Conservation (phyloP, 2,797 vertebrate genomes). For the Aphelocoma californica region DNA sequence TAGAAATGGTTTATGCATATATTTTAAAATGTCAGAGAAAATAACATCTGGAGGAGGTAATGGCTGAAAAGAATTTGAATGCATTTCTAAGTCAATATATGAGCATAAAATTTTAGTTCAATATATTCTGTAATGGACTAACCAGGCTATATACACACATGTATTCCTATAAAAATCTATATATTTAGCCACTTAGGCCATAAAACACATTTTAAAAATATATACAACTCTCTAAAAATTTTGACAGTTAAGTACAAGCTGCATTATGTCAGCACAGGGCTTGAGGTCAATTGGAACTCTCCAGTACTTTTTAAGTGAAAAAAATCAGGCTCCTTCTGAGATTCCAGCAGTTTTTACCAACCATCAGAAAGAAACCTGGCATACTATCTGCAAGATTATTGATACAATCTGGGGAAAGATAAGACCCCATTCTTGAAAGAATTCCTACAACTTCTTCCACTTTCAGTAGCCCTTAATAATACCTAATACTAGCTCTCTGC, state of each 20-base stretch:
- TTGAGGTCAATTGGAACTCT: background rate
- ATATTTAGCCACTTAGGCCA: background rate
- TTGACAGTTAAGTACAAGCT: background rate
- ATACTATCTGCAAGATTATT: background rate
- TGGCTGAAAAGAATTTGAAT: background rate
- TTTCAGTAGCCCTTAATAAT: background rate
- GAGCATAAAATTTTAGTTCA: background rate
- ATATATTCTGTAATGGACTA: background rate
- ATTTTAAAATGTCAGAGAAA: background rate
- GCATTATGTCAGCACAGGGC: background rate
- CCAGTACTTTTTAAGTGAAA: background rate
- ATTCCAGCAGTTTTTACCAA: background rate
- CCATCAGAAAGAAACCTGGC: background rate
- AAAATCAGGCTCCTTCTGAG: background rate
- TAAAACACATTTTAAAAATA: constrained; percentile 47
- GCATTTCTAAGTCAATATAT: background rate
- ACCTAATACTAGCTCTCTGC: background rate
- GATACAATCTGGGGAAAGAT: background rate
- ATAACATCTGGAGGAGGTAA: background rate
- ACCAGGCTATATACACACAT: background rate
- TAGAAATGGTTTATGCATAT: background rate
- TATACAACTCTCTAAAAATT: background rate
- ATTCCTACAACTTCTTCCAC: background rate
- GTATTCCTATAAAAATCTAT: background rate
- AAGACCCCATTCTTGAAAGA: background rate